These are phyloP conservation scores for Aurelia coerulea DNA, from an alignment of 30 jellyfish, hydroid and myxozoan genomes.

Conservation along the genomic window DNA sequence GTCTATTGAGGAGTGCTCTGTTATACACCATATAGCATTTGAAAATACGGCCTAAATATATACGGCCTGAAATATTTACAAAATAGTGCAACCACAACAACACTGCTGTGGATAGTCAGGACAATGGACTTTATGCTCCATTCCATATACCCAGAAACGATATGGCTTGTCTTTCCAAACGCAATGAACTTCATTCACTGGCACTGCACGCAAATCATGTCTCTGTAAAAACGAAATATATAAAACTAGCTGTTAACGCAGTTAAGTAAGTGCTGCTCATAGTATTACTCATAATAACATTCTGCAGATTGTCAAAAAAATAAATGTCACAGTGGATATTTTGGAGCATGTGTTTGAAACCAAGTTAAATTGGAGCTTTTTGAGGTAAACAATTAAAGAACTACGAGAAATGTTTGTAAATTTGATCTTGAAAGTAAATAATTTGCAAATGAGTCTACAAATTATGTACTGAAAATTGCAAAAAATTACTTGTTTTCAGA, in stretches of 20 bases:
- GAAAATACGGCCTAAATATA: background rate
- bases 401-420: background rate
- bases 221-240: conserved; percentile 56
- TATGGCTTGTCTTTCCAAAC: conserved; percentile 79
- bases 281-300: too few species aligned
- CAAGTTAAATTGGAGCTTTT: too few species aligned
- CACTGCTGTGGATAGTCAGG: conserved; percentile 93
- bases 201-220: conserved; percentile 85
- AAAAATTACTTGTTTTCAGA: too few species aligned
- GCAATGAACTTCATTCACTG: conserved; percentile 83
- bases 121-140: conserved; percentile 86
- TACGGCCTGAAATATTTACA: conserved; percentile 19
- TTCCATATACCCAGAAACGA: conserved; percentile 92
- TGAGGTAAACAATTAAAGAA: too few species aligned
- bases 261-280: too few species aligned
- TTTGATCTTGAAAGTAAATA: background rate
- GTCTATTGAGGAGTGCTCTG: too few species aligned
- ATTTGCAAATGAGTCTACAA: too few species aligned
- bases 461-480: too few species aligned
- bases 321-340: too few species aligned
- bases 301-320: too few species aligned
- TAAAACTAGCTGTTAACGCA: background rate
- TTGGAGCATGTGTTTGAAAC: too few species aligned
- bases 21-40: too few species aligned
- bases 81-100: conserved; percentile 83